phyloP scores from a whole-genome alignment of 2,113 vertebrate species.

The Tapirus terrestris region DNA sequence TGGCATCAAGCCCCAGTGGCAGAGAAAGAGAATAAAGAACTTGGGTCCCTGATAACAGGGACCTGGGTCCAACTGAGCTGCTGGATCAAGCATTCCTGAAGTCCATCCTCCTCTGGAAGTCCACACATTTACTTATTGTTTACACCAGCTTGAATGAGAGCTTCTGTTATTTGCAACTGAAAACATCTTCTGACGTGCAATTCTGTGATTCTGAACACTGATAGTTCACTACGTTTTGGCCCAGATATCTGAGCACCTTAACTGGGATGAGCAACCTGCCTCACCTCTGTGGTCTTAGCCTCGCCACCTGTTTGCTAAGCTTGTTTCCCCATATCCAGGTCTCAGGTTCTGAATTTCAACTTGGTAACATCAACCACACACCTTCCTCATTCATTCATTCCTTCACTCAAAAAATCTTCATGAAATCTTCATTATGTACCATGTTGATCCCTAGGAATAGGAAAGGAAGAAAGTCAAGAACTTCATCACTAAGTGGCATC shows the following conservation, averaged over 20 bases:
- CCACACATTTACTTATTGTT: neutral
- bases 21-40: neutral
- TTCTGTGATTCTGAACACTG: neutral
- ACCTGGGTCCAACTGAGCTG: neutral
- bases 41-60: too few species aligned
- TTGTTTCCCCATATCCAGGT: neutral
- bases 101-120: too few species aligned
- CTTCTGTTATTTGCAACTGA: neutral
- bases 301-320: neutral
- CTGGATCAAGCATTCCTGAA: neutral
- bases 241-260: neutral
- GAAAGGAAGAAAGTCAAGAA: neutral
- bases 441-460: neutral
- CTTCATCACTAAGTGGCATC: neutral
- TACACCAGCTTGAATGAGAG: neutral
- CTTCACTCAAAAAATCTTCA: neutral
- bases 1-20: neutral
- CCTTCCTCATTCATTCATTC: neutral
- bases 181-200: neutral
- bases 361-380: neutral
- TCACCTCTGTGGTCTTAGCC: neutral
- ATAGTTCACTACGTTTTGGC: neutral
- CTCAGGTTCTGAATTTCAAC: neutral
- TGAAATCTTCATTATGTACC: neutral
- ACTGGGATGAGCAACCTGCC: neutral